Evolutionary conservation across 2,113 vertebrate species (phyloP), one percentile per base, ranked within the genome.

Genomic region (Halichoerus grypus): DNA sequence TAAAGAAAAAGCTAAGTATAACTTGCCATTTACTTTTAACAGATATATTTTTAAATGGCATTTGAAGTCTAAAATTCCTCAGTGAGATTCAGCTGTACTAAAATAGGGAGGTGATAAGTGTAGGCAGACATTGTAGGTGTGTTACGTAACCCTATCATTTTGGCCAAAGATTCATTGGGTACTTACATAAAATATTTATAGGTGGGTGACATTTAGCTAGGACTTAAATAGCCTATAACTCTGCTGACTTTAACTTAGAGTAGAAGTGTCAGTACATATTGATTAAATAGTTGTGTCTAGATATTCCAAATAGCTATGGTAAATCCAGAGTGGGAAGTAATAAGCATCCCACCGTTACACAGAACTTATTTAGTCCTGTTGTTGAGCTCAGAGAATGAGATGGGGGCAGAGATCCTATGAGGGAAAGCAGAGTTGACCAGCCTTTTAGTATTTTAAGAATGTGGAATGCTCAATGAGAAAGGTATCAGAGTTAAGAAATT

Each of bases 401-500:
- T 63, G 1, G 46, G 36, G 42, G n/a, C 28, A 72, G 94, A 80
- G 76, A 85, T 95, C 42, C 42, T 77, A 7, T 16, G 69, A 85
- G 18, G 46, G 84, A 57, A 96, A 67, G 80, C 72, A 86, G 65
- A 6, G 33, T 65, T 11, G 2, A 14, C 92, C 42, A 92, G 36
- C 51, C 28, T 95, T 76, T 95, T 67, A 95, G 51, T 63, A 95
- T 88, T 81, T 93, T 93, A 88, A 85, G 82, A 96, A 95, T 93
- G 95, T 89, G 51, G 71, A 57, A 91, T 39, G 53, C 88, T 76
- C 59, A 96, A 51, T 31, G 72, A 79, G 53, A 86, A 92, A 89
- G 46, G 63, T 53, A 89, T 90, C 42, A 81, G n/a, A 89, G 42
- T 74, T 63, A 76, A 57, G 59, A 76, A 89, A 82, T 16, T 63